Evolutionary conservation across 2,888 invertebrate species (phyloP).

Genomic region (Drosophila picticornis): DNA sequence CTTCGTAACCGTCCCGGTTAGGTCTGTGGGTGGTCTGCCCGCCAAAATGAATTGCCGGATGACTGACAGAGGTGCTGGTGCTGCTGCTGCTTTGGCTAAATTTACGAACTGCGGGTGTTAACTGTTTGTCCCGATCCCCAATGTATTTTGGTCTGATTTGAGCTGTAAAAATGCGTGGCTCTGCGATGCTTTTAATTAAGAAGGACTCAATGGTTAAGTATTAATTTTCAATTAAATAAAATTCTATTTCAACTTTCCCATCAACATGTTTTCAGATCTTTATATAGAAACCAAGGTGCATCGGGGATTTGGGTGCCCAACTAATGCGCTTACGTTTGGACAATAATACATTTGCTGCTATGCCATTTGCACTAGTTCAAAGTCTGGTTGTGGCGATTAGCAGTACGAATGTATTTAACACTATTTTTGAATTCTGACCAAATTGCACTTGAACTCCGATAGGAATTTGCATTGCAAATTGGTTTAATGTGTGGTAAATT

Average conservation of each 20-base stretch:
- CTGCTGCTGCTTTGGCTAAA: conserved; percentile 16
- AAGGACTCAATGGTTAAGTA: conserved; percentile 20
- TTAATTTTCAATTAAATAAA: background rate
- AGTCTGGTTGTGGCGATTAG: conserved; percentile 14
- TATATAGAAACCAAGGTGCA: background rate
- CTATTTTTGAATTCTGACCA: background rate
- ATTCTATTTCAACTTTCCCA: background rate
- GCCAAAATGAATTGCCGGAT: conserved; percentile 68
- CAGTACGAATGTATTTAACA: background rate
- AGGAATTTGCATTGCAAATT: background rate
- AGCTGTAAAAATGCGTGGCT: conserved; percentile 10
- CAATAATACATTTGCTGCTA: background rate
- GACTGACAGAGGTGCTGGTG: conserved; percentile 49
- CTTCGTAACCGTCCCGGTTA: conserved; percentile 54
- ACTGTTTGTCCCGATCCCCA: background rate
- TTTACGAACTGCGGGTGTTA: conserved; percentile 9
- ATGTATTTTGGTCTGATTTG: background rate
- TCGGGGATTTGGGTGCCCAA: background rate
- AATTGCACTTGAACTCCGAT: background rate
- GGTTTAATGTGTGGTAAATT: background rate
- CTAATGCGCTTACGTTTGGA: background rate
- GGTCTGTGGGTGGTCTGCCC: conserved; percentile 38
- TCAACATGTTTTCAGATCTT: background rate
- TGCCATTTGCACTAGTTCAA: conserved; percentile 2
- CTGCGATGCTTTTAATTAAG: conserved; percentile 45